A percentile compares a stretch with the other conserved stretches of the same genome.
These are phyloP conservation scores for Linepithema humile DNA, from an alignment of 1,140 invertebrate species.

Conservation along the genomic window DNA sequence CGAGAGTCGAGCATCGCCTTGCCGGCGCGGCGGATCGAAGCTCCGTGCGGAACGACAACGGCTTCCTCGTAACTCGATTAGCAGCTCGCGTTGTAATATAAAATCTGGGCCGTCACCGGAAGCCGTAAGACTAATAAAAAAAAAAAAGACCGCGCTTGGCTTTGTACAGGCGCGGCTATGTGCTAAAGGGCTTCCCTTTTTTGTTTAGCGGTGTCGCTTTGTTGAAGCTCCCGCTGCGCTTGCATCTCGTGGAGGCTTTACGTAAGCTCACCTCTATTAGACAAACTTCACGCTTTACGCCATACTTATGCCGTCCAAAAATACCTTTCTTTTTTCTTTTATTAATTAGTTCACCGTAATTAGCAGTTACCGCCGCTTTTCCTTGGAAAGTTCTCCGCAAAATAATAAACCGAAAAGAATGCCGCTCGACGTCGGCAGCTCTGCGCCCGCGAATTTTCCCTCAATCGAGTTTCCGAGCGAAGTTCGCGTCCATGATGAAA, in stretches of 20 bases:
- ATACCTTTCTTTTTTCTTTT: background rate
- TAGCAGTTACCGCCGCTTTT: no score
- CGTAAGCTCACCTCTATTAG: background rate
- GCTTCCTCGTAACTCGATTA: constrained; percentile 66
- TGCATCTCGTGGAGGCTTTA: constrained; percentile 30
- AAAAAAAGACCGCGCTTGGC: background rate
- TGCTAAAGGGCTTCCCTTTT: constrained; percentile 53
- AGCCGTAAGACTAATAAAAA: constrained; percentile 60
- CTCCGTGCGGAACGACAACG: background rate
- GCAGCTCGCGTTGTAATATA: constrained; percentile 54
- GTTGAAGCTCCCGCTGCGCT: constrained; percentile 13
- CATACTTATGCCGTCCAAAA: background rate
- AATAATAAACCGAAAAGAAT: background rate
- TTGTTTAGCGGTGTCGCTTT: constrained; percentile 41
- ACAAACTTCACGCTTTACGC: no score
- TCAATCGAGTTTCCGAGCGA: constrained; percentile 30
- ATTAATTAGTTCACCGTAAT: constrained; percentile 8
- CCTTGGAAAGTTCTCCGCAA: background rate
- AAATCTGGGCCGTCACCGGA: constrained; percentile 63
- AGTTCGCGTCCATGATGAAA: constrained; percentile 40
- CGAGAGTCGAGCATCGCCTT: constrained; percentile 1
- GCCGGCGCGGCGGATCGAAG: background rate
- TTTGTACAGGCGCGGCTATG: background rate
- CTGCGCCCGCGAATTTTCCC: constrained; percentile 35
- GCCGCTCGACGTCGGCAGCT: background rate